Base-by-base conservation (phyloP, 2,797 vertebrate species). In the Streptopelia turtur region DNA sequence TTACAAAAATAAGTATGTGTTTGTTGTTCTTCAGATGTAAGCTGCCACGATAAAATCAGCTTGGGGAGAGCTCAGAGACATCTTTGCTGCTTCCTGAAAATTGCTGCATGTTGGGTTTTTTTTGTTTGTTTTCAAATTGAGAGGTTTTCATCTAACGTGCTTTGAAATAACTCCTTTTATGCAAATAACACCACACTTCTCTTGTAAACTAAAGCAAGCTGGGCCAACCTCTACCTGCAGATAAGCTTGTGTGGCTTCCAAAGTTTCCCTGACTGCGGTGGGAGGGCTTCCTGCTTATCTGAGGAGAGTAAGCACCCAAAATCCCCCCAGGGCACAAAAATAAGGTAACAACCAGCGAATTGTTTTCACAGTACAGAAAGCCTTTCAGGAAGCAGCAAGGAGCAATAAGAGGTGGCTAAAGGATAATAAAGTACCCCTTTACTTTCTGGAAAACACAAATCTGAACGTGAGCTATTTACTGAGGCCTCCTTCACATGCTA, bases 281-380 rank as follows among this genome's bases (percentile, higher is more conserved):
- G 45, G 86, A 95, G 68, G 33, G 49, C 45, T 89, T 66, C 57
- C 75, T 64, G 41, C 88, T 95, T 92, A 94, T 90, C 93, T 90
- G 88, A 82, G 61, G 55, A 53, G 61, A 74, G 33, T 53, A 16
- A 2, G 39, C 2, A 1, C 74, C 83, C 41, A 3, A 95, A 94
- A 77, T 92, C 69, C 90, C 90, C 31, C 17, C 75, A 59, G 93
- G 88, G 71, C 81, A 83, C 49, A 77, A 89, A 94, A 91, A 27
- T 69, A 74, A 91, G 88, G 83, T 95, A 95, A 94, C 88, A 95
- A 94, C 68, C 47, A 81, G n/a, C 28, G 57, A 93, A 89, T 96
- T 95, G 93, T 96, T 93, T 94, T 87, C 79, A 45, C 69, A n/a
- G 65, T 24, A 91, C 76, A 92, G 93, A 97, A 95, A 93, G 37